Base-by-base conservation (phyloP, 2,888 invertebrate genomes). In the Sceliomorpha sp. region DNA sequence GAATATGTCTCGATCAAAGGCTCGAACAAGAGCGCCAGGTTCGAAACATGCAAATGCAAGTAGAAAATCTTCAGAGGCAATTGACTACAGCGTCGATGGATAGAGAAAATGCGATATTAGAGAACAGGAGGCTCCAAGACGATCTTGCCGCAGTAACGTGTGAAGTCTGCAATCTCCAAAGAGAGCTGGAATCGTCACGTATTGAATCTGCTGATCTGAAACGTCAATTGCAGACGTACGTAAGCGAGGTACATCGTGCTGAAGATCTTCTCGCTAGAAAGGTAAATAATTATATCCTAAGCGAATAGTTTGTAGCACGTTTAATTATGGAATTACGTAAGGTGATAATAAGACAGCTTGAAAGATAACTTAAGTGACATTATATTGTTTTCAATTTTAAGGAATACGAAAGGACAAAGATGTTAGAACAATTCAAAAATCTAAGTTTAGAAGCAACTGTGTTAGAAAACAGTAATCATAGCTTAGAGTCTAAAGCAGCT, bases 391-490 rank as follows among this genome's bases (percentile, higher is more conserved):
- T n/a, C n/a, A n/a, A n/a, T n/a, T n/a, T 72, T 24, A 89, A 95
- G 92, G 95, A 95, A 89, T 91, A 92, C 64, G 95, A 95, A 88
- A 90, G 95, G 58, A 92, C 92, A 60, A 94, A 95, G 83, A 92
- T 96, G 92, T 84, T 95, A 76, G 94, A 95, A 80, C 94, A 95
- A 75, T 95, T 94, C 88, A 92, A 93, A 68, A 93, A 92, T 82
- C 89, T 96, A 14, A 94, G 94, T 48, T 91, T 94, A 64, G 95
- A 95, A 88, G 95, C 95, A 1, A 93, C 93, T 45, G 90, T 92
- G 63, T 88, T 95, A 70, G 95, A 95, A 89, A 94, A 91, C 75
- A 95, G 92, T 71, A 95, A 95, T 86, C 94, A 94, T 80, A 93
- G 93, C 48, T 89, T 95, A 72, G 95, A 95, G 87, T 92, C 91